Conservation (phyloP, 2,888 invertebrate genomes). For the Teinopalpus imperialis region DNA sequence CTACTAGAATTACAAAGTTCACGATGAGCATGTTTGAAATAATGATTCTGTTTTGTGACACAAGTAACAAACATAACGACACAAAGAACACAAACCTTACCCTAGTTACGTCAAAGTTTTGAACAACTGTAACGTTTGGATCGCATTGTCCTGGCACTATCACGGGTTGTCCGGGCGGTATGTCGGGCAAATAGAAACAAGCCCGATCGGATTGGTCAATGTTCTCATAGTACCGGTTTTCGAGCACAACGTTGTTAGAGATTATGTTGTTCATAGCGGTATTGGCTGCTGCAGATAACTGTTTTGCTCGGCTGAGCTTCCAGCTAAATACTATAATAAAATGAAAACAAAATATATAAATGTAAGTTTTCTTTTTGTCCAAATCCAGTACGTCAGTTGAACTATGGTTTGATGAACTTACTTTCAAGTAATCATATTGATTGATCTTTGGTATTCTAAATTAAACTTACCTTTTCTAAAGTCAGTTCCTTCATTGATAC, state of each 20-base stretch:
- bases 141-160: conserved; percentile 57
- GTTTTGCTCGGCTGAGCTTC: conserved; percentile 55
- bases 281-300: conserved; percentile 37
- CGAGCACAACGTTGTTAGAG: conserved; percentile 40
- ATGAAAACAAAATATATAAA: conserved; percentile 26
- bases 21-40: too few species aligned
- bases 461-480: conserved; percentile 48
- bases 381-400: too few species aligned
- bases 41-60: too few species aligned
- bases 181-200: conserved; percentile 58
- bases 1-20: too few species aligned
- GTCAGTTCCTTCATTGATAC: conserved; percentile 63
- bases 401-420: too few species aligned
- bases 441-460: too few species aligned
- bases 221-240: conserved; percentile 47
- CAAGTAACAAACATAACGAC: too few species aligned
- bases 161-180: conserved; percentile 43
- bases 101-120: conserved; percentile 42
- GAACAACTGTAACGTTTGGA: conserved; percentile 41
- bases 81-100: too few species aligned
- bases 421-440: too few species aligned
- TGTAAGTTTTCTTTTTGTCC: too few species aligned
- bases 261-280: conserved; percentile 42
- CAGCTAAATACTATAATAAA: conserved; percentile 70
- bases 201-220: conserved; percentile 45